phyloP scores from a whole-genome alignment of 2,797 vertebrate species.

The Cynodonichthys magdalenae region DNA sequence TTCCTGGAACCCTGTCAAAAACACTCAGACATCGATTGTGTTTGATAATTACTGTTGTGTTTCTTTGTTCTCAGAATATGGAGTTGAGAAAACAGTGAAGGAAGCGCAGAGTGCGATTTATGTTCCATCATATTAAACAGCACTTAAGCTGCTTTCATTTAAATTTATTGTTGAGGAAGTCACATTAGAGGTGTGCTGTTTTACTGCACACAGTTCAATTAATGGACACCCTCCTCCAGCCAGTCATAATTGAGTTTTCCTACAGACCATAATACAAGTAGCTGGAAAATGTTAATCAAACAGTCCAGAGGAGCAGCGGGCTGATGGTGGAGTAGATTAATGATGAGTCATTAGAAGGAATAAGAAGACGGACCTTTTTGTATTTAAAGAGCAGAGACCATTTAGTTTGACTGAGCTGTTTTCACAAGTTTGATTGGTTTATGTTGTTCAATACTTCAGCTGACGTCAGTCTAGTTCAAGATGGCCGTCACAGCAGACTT shows the following conservation, averaged over 20 bases:
- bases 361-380: constrained; percentile 3
- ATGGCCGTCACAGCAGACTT: background rate
- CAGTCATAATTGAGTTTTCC: constrained; percentile 53
- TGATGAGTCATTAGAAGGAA: constrained; percentile 3
- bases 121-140: constrained; percentile 20
- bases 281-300: constrained; percentile 44
- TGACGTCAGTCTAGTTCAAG: no score
- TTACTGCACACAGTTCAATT: constrained; percentile 50
- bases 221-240: constrained; percentile 56
- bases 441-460: background rate
- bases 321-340: constrained; percentile 45
- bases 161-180: constrained; percentile 24
- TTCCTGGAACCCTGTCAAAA: constrained; percentile 39
- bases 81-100: constrained; percentile 22
- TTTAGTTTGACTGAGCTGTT: background rate
- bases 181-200: constrained; percentile 52
- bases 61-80: constrained; percentile 10
- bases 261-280: constrained; percentile 39
- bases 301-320: constrained; percentile 8
- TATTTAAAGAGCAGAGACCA: background rate
- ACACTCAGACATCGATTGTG: background rate
- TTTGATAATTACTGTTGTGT: background rate
- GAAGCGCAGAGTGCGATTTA: constrained; percentile 9
- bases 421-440: background rate
- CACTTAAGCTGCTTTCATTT: constrained; percentile 31